Evolutionary conservation across 1,140 invertebrate genomes (phyloP), one percentile per base, ranked within the genome.

Genomic region (Odontomachus brunneus): DNA sequence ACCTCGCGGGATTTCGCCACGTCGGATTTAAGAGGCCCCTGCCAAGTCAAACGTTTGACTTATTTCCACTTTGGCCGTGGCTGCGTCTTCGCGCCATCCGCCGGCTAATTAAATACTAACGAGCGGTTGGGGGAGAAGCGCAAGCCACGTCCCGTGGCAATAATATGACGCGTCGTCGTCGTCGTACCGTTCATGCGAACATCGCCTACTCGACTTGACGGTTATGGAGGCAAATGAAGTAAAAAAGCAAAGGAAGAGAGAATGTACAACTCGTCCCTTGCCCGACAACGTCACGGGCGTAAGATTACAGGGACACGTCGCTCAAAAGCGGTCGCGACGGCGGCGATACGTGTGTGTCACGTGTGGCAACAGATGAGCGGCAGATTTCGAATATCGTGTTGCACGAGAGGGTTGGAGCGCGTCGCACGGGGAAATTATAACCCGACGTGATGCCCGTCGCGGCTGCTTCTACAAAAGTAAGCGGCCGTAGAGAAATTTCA

Each of bases 301-400:
- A 85, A 85, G 78, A 88, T 88, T 88, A 88, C 87, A 88, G 83
- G 87, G 88, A 88, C 87, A 71, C 86, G 74, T 88, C 87, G 72
- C 85, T 87, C 85, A 86, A 86, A 83, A 26, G 63, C 12, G 38
- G 7, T 2, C 26, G 82, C 69, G 62, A 80, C 66, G 67, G 5
- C 29, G 5, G 5, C 29, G 29, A 33, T 5, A 85, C 71, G 74
- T 74, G 71, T 48, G 53, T 24, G 81, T 75, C 85, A 84, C 26
- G 69, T 81, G 82, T 88, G 67, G 29, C 51, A 24, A 84, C 86
- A 88, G 69, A 84, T 88, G 86, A 84, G 60, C 63, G 57, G 59
- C 86, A 87, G 82, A 87, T 88, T 87, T 55, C 48, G 59, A 87
- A 88, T 88, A 88, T 88, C 86, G 44, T 72, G 53, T 88, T 84